phyloP scores from a whole-genome alignment of 2,113 vertebrate species.

The Turdus rufiventris region DNA sequence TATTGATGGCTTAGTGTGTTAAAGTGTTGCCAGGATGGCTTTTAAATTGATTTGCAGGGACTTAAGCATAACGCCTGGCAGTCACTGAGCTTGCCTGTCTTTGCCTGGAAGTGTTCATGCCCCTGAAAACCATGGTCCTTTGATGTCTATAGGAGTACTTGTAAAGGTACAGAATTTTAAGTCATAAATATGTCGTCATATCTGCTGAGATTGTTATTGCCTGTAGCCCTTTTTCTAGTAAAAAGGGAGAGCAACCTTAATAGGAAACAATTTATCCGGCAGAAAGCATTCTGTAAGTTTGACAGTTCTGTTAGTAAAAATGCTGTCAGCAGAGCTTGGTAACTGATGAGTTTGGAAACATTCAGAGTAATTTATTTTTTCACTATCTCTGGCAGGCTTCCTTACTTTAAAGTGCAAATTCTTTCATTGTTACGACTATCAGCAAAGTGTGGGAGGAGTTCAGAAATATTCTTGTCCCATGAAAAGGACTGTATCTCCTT shows the following conservation, averaged over 20 bases:
- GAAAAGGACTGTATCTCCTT: background rate
- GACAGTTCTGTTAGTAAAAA: constrained; percentile 1
- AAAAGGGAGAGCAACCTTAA: background rate
- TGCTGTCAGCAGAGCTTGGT: constrained; percentile 4
- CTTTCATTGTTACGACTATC: background rate
- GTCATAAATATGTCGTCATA: background rate
- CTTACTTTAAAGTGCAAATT: background rate
- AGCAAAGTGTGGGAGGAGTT: background rate
- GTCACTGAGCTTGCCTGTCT: background rate
- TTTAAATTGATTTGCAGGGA: background rate
- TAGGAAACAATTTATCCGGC: background rate
- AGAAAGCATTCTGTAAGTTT: background rate
- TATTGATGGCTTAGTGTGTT: background rate
- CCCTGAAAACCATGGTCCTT: background rate
- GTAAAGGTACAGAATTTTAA: background rate
- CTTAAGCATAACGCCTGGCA: background rate
- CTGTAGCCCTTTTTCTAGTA: background rate
- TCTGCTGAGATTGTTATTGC: background rate
- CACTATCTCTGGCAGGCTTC: background rate
- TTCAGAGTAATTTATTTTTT: background rate
- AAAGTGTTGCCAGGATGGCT: background rate
- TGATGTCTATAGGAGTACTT: background rate
- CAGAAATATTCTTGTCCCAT: background rate
- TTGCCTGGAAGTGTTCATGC: background rate
- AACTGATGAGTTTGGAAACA: constrained; percentile 24